Evolutionary conservation across 2,113 vertebrate species (phyloP).

Genomic region (Neopipo cinnamomea): DNA sequence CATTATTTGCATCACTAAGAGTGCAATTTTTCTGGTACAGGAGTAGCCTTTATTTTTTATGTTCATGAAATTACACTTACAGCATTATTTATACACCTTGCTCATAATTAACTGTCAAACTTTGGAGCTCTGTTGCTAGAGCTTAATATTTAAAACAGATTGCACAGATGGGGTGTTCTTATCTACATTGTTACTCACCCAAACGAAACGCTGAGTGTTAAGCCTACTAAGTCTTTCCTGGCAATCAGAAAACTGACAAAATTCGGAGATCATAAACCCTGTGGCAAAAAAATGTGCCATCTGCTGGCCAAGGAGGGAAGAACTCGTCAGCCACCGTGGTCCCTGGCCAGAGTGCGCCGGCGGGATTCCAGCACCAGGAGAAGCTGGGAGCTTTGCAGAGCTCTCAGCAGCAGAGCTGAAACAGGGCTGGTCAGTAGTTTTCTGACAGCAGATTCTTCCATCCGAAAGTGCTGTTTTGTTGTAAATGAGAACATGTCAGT

Average conservation of each 20-base stretch:
- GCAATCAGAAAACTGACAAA: not conserved
- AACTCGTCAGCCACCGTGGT: not conserved
- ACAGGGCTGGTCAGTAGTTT: not conserved
- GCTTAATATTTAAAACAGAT: slow-evolving; percentile 7
- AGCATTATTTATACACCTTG: not conserved
- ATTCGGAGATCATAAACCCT: not conserved
- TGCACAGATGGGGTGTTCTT: not conserved
- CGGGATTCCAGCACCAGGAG: not conserved
- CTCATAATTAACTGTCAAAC: not conserved
- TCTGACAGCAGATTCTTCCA: not conserved
- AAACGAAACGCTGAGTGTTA: not conserved
- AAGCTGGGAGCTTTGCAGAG: not conserved
- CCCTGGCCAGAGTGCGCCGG: fast-evolving
- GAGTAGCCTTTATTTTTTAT: not conserved
- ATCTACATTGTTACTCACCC: not conserved
- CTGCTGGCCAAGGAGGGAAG: not conserved
- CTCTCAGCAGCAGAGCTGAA: not conserved
- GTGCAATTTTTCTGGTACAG: not conserved
- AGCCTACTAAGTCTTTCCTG: not conserved
- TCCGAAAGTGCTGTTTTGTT: not conserved
- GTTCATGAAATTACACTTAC: not conserved
- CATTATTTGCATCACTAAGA: not conserved
- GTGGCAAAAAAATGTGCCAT: not conserved
- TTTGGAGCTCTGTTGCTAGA: not conserved
- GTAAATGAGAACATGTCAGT: not conserved